Percentiles rank a stretch among this genome's conserved stretches.
Conservation (phyloP, 2,888 invertebrate species). For the Odontomyia ornata region DNA sequence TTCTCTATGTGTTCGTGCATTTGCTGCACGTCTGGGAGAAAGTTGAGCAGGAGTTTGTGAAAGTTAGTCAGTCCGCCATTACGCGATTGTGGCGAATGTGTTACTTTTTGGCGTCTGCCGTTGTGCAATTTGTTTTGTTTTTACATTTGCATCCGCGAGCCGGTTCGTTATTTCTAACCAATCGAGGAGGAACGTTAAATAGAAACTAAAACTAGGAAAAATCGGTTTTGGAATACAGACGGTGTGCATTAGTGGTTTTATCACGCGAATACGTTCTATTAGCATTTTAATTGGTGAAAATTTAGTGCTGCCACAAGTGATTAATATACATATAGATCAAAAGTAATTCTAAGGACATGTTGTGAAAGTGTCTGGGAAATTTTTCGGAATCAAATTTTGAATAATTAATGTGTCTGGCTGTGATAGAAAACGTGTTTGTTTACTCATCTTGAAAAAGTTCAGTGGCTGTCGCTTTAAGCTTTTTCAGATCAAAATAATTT, state of each 20-base stretch:
- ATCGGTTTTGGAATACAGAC: neutral
- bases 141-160: conserved; percentile 6
- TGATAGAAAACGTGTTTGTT: no score
- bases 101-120: conserved; percentile 37
- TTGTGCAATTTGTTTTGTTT: conserved; percentile 28
- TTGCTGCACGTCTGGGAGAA: neutral
- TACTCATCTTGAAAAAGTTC: no score
- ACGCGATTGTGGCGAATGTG: conserved; percentile 28
- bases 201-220: neutral
- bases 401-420: no score
- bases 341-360: neutral
- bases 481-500: no score
- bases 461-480: no score
- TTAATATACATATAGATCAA: conserved; percentile 4
- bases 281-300: neutral
- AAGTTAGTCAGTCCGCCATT: conserved; percentile 44
- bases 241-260: neutral
- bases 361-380: neutral
- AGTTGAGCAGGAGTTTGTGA: neutral
- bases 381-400: conserved; percentile 5
- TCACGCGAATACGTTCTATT: neutral
- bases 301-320: neutral
- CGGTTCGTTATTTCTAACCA: conserved; percentile 17
- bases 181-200: neutral
- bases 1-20: neutral